Conservation (phyloP, 2,888 invertebrate genomes). For the Sinhomidia bicolor region DNA sequence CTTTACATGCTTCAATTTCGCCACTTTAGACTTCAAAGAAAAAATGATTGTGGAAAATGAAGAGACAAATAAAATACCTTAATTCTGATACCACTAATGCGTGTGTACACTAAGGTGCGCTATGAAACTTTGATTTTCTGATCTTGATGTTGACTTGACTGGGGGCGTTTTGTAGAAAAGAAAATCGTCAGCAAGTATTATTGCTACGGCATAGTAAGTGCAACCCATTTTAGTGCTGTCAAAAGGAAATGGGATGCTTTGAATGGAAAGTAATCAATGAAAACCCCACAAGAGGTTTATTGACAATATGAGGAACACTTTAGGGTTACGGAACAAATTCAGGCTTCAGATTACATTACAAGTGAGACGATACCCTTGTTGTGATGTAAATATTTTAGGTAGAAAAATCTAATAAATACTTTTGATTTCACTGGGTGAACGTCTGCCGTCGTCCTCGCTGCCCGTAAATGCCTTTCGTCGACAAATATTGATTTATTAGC, state of each 20-base stretch:
- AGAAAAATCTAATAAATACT: background rate
- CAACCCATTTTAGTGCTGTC: background rate
- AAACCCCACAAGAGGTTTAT: background rate
- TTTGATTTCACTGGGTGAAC: background rate
- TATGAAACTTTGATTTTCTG: background rate
- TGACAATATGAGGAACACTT: background rate
- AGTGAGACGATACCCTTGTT: no score
- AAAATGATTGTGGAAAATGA: no score
- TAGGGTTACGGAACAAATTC: background rate
- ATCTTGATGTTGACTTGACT: slow-evolving; percentile 40
- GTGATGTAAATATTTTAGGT: background rate
- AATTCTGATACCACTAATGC: background rate
- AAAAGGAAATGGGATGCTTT: background rate
- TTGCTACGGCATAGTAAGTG: no score
- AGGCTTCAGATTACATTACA: no score
- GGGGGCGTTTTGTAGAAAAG: background rate
- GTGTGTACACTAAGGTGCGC: no score
- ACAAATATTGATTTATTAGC: slow-evolving; percentile 43
- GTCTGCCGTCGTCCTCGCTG: background rate
- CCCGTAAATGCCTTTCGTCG: background rate
- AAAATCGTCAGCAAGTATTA: no score
- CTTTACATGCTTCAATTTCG: background rate
- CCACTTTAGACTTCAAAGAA: background rate
- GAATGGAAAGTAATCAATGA: slow-evolving; percentile 8
- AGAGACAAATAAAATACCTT: background rate